Conservation (phyloP, 1,140 invertebrate species). For the Bicyclus anynana region DNA sequence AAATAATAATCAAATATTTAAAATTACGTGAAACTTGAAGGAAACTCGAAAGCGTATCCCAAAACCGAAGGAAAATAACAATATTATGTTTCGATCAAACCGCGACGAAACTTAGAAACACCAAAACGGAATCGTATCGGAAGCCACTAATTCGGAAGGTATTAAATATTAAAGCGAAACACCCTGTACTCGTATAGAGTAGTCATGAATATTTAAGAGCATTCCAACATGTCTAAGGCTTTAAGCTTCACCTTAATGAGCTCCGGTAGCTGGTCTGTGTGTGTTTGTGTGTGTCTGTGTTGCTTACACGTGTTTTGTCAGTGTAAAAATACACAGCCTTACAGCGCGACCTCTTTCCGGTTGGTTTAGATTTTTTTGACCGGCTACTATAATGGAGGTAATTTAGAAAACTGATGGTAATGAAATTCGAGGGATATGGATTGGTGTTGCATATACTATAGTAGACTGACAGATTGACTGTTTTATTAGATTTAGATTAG, state of each 20-base stretch:
- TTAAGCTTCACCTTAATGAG: constrained; percentile 41
- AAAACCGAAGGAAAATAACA: background rate
- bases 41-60: background rate
- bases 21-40: background rate
- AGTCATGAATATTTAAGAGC: constrained; percentile 41
- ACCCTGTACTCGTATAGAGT: constrained; percentile 31
- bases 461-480: too few species aligned
- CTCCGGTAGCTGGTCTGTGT: background rate
- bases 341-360: background rate
- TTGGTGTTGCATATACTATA: too few species aligned
- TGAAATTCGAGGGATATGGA: too few species aligned
- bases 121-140: background rate
- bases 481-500: too few species aligned
- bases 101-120: background rate
- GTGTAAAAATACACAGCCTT: background rate
- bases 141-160: constrained; percentile 13
- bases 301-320: background rate
- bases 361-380: too few species aligned
- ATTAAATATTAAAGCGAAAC: constrained; percentile 21
- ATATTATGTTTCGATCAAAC: background rate
- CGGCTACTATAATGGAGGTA: too few species aligned
- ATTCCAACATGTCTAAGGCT: constrained; percentile 39
- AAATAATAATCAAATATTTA: too few species aligned
- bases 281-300: background rate
- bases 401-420: too few species aligned